Conservation (phyloP, 1,140 invertebrate genomes). For the Mercenaria mercenaria region DNA sequence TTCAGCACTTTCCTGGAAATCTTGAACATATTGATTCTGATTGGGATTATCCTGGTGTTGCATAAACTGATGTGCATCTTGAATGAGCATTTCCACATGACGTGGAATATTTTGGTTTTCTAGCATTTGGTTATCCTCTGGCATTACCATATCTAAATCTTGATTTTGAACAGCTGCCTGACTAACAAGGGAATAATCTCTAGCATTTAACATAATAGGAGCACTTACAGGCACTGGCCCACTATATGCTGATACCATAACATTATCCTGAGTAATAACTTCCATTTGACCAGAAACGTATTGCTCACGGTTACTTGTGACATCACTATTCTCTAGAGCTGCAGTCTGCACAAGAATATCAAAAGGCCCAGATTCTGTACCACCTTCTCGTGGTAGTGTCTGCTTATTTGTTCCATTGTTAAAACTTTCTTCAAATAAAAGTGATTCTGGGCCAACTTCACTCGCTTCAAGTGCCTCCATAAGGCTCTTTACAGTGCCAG, state of each 20-base stretch:
- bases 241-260: background rate
- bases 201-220: background rate
- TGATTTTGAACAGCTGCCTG: conserved; percentile 15
- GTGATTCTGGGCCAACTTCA: background rate
- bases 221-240: background rate
- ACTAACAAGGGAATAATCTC: conserved; percentile 18
- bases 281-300: conserved; percentile 4
- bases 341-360: conserved; percentile 1
- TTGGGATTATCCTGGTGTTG: background rate
- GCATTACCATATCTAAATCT: conserved; percentile 34
- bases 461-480: conserved; percentile 66
- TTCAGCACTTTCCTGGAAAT: background rate
- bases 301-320: background rate
- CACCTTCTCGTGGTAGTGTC: background rate
- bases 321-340: background rate
- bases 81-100: conserved; percentile 47
- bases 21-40: background rate
- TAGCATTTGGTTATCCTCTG: background rate
- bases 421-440: background rate
- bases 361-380: background rate
- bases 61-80: conserved; percentile 33
- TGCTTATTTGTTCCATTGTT: background rate
- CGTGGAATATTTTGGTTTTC: conserved; percentile 47
- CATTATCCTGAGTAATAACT: background rate
- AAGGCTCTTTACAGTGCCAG: conserved; percentile 63